Conservation (phyloP, 2,113 vertebrate species). For the Bambusicola thoracicus region DNA sequence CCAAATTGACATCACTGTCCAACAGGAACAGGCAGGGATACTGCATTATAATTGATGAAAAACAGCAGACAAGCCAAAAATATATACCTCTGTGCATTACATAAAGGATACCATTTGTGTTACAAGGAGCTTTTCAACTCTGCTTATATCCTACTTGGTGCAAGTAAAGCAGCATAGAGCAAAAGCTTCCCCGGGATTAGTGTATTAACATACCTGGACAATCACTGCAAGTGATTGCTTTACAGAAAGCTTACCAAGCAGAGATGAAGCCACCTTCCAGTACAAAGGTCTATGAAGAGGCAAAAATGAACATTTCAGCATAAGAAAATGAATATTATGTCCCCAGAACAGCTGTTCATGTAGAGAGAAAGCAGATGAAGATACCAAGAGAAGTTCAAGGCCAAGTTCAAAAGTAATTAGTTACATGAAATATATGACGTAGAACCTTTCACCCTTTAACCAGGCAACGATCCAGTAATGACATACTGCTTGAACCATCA, state of each 20-base stretch:
- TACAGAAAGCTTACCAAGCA: background rate
- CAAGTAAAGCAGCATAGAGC: background rate
- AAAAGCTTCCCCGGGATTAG: background rate
- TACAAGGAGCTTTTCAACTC: conserved; percentile 9
- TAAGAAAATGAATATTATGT: background rate
- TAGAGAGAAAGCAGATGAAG: conserved; percentile 16
- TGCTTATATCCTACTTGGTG: background rate
- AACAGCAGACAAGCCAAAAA: background rate
- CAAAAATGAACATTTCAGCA: background rate
- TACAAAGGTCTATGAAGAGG: background rate
- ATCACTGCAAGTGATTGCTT: background rate
- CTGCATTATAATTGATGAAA: background rate
- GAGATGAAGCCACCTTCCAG: background rate
- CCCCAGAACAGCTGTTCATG: background rate
- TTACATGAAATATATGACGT: background rate
- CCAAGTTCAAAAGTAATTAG: conserved; percentile 39
- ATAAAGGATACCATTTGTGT: background rate
- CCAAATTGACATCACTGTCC: background rate
- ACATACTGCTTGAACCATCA: background rate
- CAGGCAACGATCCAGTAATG: background rate
- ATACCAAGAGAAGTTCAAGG: conserved; percentile 28
- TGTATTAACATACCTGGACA: background rate
- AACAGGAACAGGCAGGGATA: background rate
- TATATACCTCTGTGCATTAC: background rate
- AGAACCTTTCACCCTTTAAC: background rate